Conservation (phyloP, 2,797 vertebrate species). For the Gymnothorax reevesii region DNA sequence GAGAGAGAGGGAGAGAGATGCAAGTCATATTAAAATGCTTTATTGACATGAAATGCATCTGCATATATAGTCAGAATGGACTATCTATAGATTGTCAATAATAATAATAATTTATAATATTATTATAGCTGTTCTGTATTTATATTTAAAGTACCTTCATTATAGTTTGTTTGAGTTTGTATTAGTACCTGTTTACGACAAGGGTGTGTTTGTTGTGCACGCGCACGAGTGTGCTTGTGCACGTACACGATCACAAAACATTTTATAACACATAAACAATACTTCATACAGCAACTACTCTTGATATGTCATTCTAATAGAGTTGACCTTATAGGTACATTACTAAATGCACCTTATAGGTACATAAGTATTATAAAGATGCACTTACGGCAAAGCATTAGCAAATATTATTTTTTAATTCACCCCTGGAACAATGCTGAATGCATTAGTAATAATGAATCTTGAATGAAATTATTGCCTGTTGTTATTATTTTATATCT, state of each 20-base stretch:
- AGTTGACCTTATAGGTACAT: neutral
- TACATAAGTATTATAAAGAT: neutral
- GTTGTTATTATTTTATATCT: neutral
- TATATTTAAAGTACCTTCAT: no score
- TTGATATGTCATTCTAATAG: neutral
- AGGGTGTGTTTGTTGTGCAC: no score
- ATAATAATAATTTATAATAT: neutral
- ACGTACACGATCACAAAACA: neutral
- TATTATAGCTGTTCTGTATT: no score
- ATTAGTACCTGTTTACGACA: no score
- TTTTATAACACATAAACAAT: neutral
- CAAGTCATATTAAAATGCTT: no score
- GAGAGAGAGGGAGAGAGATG: neutral
- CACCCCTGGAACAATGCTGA: neutral
- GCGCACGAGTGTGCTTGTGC: neutral
- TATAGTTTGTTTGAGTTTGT: no score
- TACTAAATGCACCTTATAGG: neutral
- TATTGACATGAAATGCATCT: neutral
- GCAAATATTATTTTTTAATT: neutral
- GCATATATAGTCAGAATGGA: neutral
- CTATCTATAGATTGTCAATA: neutral
- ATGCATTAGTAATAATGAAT: slow-evolving; percentile 4
- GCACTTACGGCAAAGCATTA: slow-evolving; percentile 6
- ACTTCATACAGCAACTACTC: neutral
- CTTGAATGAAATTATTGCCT: neutral